Base-by-base conservation (phyloP, 2,888 invertebrate species). In the Selenia dentaria region DNA sequence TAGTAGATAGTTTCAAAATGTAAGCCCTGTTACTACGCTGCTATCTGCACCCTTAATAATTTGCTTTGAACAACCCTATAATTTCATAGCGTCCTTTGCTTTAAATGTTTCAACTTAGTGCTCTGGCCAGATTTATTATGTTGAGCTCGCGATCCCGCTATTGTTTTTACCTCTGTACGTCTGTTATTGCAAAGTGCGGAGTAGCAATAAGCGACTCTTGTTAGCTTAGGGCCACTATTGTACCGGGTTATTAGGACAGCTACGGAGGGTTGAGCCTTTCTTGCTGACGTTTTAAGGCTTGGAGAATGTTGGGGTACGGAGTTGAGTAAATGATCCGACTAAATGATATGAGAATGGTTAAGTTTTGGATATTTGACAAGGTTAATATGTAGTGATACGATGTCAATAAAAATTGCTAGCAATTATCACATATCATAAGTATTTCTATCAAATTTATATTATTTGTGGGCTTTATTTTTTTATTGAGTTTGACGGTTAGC, bases 151-250 rank as follows among this genome's bases (percentile, higher is more conserved):
- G 63, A 59, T 67, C 59, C 58, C 59, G 70, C 82, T 76, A 83
- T 86, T 86, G 85, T 85, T 83, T 84, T 79, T 79, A 73, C 76
- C 70, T 75, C 71, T 79, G 83, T 79, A 54, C 56, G 49, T 52
- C 59, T 54, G 59, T 59, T 83, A 82, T 83, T 83, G 83, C 79
- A 67, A 74, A 80, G 77, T 78, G 79, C 73, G 68, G 79, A 79
- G 80, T 76, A 75, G 85, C 84, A 86, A 86, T 85, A 85, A 85
- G 80, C 80, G 74, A 68, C 74, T 74, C 72, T 70, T 83, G 85
- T 86, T 84, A 80, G 79, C 74, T 75, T 72, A 75, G 79, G 70
- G 77, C 79, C 74, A 83, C 83, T 81, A 82, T 85, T 85, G 85
- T 84, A 72, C 64, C 70, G 62, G 72, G 79, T 85, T 87, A 86